Percentiles rank a stretch among this genome's conserved stretches.
Evolutionary conservation across 2,888 invertebrate species (phyloP).

Genomic region (Cantharis rustica): DNA sequence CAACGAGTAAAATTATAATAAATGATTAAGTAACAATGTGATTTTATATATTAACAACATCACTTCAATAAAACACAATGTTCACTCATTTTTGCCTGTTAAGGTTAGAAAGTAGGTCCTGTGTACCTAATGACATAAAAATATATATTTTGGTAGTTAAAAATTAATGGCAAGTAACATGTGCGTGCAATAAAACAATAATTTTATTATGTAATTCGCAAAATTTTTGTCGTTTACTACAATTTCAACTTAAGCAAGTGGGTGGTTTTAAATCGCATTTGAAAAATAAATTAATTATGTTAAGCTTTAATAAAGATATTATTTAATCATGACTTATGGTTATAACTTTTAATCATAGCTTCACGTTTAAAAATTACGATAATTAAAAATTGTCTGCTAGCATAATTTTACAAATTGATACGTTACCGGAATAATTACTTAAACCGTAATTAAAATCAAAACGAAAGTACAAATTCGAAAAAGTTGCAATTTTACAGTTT

Average conservation of each 20-base stretch:
- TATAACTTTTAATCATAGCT: neutral
- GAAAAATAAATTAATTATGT: neutral
- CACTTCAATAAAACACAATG: neutral
- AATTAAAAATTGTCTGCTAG: neutral
- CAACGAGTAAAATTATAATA: neutral
- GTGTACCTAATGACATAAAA: neutral
- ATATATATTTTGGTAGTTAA: neutral
- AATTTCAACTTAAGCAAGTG: neutral
- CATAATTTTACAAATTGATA: neutral
- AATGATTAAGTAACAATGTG: neutral
- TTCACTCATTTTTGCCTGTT: neutral
- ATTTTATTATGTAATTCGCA: neutral
- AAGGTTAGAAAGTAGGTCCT: neutral
- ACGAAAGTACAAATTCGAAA: neutral
- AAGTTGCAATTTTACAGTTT: neutral
- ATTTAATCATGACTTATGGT: neutral
- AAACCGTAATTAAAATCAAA: neutral
- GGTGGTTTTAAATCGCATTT: neutral
- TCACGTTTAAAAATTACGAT: neutral
- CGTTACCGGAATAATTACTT: neutral
- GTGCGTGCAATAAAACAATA: neutral
- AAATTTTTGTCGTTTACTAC: neutral
- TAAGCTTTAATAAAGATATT: neutral
- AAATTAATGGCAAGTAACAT: neutral
- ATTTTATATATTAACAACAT: neutral